Conservation (phyloP, 2,113 vertebrate species). For the Leptocoma aspasia region DNA sequence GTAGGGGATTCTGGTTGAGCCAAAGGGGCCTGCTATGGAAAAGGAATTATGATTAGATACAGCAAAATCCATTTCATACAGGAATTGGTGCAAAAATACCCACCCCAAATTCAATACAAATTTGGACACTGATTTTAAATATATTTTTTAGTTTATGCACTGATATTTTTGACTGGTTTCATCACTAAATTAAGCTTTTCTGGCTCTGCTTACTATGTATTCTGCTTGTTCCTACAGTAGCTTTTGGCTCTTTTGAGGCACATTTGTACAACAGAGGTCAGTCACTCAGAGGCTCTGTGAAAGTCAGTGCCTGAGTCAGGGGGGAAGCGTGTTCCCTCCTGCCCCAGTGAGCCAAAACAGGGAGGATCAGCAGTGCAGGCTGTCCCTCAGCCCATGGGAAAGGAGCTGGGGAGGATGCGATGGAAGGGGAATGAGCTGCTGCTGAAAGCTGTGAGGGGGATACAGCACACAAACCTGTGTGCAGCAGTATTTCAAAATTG, state of each 20-base stretch:
- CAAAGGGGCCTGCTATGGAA: constrained; percentile 85
- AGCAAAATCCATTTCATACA: neutral
- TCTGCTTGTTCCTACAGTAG: neutral
- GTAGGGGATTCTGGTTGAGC: constrained; percentile 98
- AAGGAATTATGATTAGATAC: neutral
- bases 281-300: neutral
- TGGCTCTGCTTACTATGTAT: neutral
- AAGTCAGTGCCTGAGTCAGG: neutral
- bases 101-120: neutral
- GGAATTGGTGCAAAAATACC: neutral
- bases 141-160: neutral
- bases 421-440: neutral
- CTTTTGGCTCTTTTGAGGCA: neutral
- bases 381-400: neutral
- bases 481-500: neutral
- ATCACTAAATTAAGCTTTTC: neutral
- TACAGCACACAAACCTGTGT: neutral
- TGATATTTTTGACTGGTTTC: neutral
- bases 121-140: neutral
- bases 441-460: neutral
- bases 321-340: neutral
- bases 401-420: neutral
- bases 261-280: neutral
- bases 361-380: neutral
- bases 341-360: neutral